Conservation (phyloP, 64 coral and sea anemone species). For the Astreopora myriophthalma region DNA sequence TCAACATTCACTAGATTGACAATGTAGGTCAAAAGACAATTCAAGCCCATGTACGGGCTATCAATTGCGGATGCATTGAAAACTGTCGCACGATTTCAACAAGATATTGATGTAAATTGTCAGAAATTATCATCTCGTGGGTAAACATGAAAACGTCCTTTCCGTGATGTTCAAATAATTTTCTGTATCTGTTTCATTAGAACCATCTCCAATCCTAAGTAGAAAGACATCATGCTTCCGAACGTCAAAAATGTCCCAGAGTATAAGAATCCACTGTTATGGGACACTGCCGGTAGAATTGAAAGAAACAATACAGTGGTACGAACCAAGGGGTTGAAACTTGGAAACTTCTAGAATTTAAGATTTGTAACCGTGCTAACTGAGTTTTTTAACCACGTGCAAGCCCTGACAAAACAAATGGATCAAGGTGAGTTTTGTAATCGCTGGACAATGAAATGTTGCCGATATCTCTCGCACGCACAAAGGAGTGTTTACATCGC, state of each 20-base stretch:
- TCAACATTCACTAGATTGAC: not conserved
- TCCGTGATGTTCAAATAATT: constrained; percentile 4
- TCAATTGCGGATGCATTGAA: not conserved
- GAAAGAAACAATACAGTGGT: too few species aligned
- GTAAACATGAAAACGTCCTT: constrained; percentile 21
- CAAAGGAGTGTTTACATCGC: constrained; percentile 1
- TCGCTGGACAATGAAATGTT: not conserved
- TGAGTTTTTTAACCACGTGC: constrained; percentile 25
- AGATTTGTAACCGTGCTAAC: not conserved
- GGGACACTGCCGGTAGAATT: not conserved
- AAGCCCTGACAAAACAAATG: not conserved
- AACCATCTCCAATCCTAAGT: constrained; percentile 53
- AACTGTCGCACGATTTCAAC: not conserved
- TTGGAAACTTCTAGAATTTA: not conserved
- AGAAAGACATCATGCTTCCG: constrained; percentile 11
- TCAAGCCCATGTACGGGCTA: not conserved
- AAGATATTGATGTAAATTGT: constrained; percentile 37
- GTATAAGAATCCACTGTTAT: constrained; percentile 12
- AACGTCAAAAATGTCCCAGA: constrained; percentile 4
- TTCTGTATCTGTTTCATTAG: constrained; percentile 51
- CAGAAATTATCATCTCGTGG: not conserved
- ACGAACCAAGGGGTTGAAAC: not conserved
- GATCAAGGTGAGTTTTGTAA: not conserved
- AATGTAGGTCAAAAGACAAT: not conserved
- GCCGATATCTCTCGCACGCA: not conserved